Evolutionary conservation across 2,888 invertebrate species (phyloP).

Genomic region (Congeria kusceri): DNA sequence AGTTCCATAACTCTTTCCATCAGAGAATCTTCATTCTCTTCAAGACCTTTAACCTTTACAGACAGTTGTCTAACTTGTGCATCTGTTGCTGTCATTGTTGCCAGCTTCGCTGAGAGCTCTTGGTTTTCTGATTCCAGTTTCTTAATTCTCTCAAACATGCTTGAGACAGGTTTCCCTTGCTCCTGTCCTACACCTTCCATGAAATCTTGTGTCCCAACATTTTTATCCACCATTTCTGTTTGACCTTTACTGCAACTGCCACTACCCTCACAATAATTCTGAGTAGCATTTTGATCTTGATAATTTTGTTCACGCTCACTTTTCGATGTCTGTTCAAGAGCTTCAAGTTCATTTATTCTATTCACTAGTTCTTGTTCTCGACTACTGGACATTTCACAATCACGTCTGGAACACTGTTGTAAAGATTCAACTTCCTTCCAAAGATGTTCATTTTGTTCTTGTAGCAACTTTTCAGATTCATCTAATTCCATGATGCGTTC

Average conservation of each 20-base stretch:
- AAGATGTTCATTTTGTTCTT: slow-evolving; percentile 59
- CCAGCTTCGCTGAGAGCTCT: slow-evolving; percentile 63
- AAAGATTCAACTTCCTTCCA: slow-evolving; percentile 47
- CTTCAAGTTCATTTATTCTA: slow-evolving; percentile 62
- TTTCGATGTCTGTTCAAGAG: slow-evolving; percentile 39
- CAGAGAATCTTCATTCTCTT: slow-evolving; percentile 78
- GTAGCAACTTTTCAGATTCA: slow-evolving; percentile 61
- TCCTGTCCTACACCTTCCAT: slow-evolving; percentile 63
- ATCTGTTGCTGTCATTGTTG: slow-evolving; percentile 66
- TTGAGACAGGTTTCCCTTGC: slow-evolving; percentile 64
- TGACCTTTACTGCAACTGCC: neutral
- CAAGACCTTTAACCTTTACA: slow-evolving; percentile 77
- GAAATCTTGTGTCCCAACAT: slow-evolving; percentile 63
- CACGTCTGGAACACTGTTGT: slow-evolving; percentile 23
- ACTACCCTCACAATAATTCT: neutral
- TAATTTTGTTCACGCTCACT: slow-evolving; percentile 41
- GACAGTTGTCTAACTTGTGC: slow-evolving; percentile 70
- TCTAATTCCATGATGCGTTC: slow-evolving; percentile 70
- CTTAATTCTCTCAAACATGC: slow-evolving; percentile 75
- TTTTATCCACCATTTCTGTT: slow-evolving; percentile 56
- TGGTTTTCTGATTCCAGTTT: slow-evolving; percentile 75
- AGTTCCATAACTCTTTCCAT: slow-evolving; percentile 81
- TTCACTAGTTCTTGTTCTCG: slow-evolving; percentile 71
- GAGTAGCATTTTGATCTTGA: slow-evolving; percentile 1
- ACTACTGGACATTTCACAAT: slow-evolving; percentile 52